Evolutionary conservation across 2,797 vertebrate species (phyloP).

Genomic region (Scomberomorus guttatus): DNA sequence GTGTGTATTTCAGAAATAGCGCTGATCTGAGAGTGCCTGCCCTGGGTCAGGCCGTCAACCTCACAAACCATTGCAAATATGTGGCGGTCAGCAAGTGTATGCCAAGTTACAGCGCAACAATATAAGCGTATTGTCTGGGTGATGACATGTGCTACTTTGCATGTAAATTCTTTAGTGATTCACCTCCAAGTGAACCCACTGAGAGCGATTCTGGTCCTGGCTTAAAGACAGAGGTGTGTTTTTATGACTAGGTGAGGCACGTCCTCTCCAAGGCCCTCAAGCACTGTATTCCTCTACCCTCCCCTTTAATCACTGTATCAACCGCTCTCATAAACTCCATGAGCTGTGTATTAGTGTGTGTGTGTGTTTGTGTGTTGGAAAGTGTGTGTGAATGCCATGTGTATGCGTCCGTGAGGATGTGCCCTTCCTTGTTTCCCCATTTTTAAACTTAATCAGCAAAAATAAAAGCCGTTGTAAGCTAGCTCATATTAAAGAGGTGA

Average conservation of each 20-base stretch:
- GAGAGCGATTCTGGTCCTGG: constrained; percentile 73
- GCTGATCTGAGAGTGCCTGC: constrained; percentile 27
- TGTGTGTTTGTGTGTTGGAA: constrained; percentile 33
- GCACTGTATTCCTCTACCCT: constrained; percentile 79
- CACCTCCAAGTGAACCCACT: constrained; percentile 84
- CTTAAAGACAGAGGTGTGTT: constrained; percentile 86
- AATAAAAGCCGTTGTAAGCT: constrained; percentile 85
- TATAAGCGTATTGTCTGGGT: constrained; percentile 55
- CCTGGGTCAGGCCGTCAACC: constrained; percentile 38
- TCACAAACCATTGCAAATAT: constrained; percentile 47
- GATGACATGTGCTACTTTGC: constrained; percentile 83
- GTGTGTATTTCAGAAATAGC: constrained; percentile 48
- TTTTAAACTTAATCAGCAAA: constrained; percentile 91
- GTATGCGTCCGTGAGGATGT: constrained; percentile 62
- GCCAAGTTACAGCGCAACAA: constrained; percentile 49
- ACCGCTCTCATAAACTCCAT: constrained; percentile 83
- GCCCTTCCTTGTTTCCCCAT: constrained; percentile 84
- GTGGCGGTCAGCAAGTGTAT: constrained; percentile 58
- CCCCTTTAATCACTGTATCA: constrained; percentile 88
- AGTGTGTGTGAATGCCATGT: constrained; percentile 28
- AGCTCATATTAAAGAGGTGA: constrained; percentile 90
- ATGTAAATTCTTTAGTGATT: constrained; percentile 83
- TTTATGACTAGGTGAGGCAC: constrained; percentile 85
- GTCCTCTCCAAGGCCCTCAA: constrained; percentile 83
- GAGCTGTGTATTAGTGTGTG: constrained; percentile 77